Conservation (phyloP, 2,113 vertebrate genomes). For the Puma concolor region DNA sequence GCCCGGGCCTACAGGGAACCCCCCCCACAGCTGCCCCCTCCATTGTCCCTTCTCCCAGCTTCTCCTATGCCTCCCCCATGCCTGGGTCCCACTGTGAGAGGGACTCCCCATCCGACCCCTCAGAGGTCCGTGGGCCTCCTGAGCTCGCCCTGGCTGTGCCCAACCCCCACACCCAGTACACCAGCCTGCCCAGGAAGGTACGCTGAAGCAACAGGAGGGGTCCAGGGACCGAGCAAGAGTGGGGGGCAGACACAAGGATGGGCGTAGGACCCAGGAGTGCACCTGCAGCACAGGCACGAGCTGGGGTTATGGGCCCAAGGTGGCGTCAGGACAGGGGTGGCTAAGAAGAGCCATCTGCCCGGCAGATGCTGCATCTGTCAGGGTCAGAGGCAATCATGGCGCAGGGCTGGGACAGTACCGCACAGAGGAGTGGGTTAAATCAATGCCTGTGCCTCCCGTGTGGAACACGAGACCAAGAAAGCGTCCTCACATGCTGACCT, state of each 20-base stretch:
- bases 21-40: neutral
- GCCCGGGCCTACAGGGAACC: neutral
- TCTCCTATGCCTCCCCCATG: neutral
- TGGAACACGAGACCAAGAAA: neutral
- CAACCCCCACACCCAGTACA: fast-evolving
- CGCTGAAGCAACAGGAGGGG: neutral
- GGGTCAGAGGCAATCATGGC: neutral
- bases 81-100: neutral
- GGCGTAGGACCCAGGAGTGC: neutral
- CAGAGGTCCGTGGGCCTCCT: neutral
- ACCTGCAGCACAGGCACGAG: neutral
- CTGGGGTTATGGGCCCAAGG: no score
- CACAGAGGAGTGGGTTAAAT: neutral
- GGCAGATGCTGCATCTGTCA: no score
- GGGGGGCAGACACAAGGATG: neutral
- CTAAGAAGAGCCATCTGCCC: neutral
- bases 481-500: neutral
- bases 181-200: neutral
- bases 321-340: neutral
- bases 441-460: neutral
- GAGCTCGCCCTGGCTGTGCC: neutral
- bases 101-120: neutral
- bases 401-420: neutral
- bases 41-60: neutral
- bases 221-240: neutral